A percentile compares a stretch with the other conserved stretches of the same genome.
Conservation (phyloP, 2,888 invertebrate species). For the Drosophila histrio region DNA sequence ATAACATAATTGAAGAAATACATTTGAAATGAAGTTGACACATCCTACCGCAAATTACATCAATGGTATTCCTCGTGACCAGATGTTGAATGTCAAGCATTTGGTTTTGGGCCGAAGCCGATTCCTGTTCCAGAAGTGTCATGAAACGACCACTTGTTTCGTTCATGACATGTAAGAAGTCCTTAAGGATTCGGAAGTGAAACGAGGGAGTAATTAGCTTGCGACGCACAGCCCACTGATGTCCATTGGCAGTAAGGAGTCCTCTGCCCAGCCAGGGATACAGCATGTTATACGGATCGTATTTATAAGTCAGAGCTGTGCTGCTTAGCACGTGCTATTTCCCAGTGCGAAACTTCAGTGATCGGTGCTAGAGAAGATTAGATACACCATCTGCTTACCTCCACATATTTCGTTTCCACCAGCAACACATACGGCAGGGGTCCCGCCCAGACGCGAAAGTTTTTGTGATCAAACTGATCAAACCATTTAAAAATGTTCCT, state of each 20-base stretch:
- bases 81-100: slow-evolving; percentile 85
- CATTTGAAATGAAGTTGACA: not conserved
- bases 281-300: slow-evolving; percentile 80
- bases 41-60: slow-evolving; percentile 80
- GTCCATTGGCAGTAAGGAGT: slow-evolving; percentile 82
- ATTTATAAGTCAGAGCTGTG: slow-evolving; percentile 84
- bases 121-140: slow-evolving; percentile 56
- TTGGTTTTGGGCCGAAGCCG: slow-evolving; percentile 43
- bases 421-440: slow-evolving; percentile 49
- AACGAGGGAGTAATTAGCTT: slow-evolving; percentile 85
- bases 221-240: slow-evolving; percentile 84
- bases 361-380: not conserved
- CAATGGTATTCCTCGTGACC: slow-evolving; percentile 84
- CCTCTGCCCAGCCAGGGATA: slow-evolving; percentile 84
- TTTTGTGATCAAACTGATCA: slow-evolving; percentile 31
- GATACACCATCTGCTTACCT: slow-evolving; percentile 35
- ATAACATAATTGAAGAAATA: not conserved
- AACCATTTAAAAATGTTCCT: slow-evolving; percentile 33
- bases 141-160: slow-evolving; percentile 85
- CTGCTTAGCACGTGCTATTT: slow-evolving; percentile 74
- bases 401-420: slow-evolving; percentile 46
- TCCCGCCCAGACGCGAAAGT: slow-evolving; percentile 51
- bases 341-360: not conserved
- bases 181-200: slow-evolving; percentile 69
- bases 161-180: slow-evolving; percentile 81